Percentiles rank a stretch among this genome's conserved stretches.
Evolutionary conservation across 2,888 invertebrate genomes (phyloP).

Genomic region (Bhutanitis thaidina): DNA sequence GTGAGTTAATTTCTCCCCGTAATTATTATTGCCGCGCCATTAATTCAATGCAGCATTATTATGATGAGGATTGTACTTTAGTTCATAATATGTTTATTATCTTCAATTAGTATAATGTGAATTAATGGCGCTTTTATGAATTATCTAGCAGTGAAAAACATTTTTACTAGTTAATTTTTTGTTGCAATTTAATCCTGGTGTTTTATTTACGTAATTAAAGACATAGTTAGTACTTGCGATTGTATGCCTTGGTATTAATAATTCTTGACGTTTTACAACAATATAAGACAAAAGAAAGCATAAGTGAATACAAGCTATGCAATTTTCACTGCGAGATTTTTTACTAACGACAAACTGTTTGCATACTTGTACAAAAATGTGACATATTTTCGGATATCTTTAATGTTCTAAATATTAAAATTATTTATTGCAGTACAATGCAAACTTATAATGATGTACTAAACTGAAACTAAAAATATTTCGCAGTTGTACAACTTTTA

Average conservation of each 20-base stretch:
- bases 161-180: too few species aligned
- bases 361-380: neutral
- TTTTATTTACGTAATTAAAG: neutral
- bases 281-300: too few species aligned
- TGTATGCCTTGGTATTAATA: too few species aligned
- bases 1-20: conserved; percentile 82
- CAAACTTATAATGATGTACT: neutral
- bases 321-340: conserved; percentile 11
- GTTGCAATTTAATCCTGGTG: too few species aligned
- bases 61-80: neutral
- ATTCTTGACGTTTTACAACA: too few species aligned
- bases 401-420: neutral
- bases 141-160: conserved; percentile 13
- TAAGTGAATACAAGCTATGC: too few species aligned
- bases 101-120: conserved; percentile 3
- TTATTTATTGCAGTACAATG: neutral
- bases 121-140: conserved; percentile 16
- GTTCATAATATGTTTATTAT: neutral
- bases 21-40: conserved; percentile 25
- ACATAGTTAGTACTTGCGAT: too few species aligned
- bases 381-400: conserved; percentile 10
- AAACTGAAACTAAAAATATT: conserved; percentile 10
- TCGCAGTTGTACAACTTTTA: neutral
- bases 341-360: neutral
- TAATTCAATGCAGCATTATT: conserved; percentile 24